Base-by-base conservation (phyloP, 2,113 vertebrate species). In the Podiceps cristatus region DNA sequence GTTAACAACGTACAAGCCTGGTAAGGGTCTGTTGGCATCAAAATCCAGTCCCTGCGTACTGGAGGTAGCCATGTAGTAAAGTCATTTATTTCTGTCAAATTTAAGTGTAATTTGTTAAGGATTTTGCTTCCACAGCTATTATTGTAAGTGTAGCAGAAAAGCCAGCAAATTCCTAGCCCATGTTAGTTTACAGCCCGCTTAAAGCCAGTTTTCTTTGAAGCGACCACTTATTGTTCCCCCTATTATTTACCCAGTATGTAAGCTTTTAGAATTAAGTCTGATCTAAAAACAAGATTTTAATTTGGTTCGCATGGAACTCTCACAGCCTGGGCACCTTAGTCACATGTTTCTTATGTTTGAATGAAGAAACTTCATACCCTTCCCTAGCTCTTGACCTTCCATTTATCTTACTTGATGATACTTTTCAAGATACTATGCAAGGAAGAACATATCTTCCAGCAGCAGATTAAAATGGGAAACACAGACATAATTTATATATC, bases 231-330 rank as follows among this genome's bases (percentile, higher is more conserved):
- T 14, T 14, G 4, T 19, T 69, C 7, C 9, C 13, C 18, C 11
- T 50, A 5, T 29, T 74, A 18, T 81, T 74, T 84, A 67, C 5
- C 2, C 2, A 13, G 3, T n/a, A 27, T 40, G 1, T 52, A 86
- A 66, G 37, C 27, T 42, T 45, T 49, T 50, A 77, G 20, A 79
- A 19, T 31, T 66, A 8, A 86, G 8, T 31, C 13, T 86, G 23
- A 62, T 47, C 29, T 58, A 62, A 88, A 77, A 0, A 1, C 10
- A 71, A 23, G 15, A 18, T 37, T 67, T 79, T 68, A 15, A 8
- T 42, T 47, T 17, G 1, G 3, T 44, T 84, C 4, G 20, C 0
- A 0, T 25, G 25, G 27, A 81, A 7, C 44, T 50, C 14, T 90
- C 8, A 6, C 27, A 84, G 8, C 14, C 64, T 58, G 13, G 3